Evolutionary conservation across 64 coral and sea anemone species (phyloP).

Genomic region (Orbicella faveolata): DNA sequence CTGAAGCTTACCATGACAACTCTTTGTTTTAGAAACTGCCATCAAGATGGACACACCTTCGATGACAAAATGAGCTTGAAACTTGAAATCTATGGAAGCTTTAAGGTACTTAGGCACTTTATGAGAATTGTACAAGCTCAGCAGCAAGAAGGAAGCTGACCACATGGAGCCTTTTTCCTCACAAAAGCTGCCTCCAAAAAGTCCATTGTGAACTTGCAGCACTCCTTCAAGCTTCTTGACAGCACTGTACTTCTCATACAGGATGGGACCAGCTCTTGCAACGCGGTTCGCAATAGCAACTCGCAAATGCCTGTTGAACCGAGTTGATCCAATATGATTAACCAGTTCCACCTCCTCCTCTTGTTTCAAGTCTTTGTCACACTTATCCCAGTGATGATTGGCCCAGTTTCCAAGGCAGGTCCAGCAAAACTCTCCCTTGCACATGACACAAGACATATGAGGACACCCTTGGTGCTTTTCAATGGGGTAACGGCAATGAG

Average conservation of each 20-base stretch:
- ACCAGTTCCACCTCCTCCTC: constrained; percentile 66
- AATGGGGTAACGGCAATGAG: constrained; percentile 60
- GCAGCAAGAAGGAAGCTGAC: not conserved
- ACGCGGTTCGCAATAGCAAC: constrained; percentile 33
- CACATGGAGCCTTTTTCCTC: not conserved
- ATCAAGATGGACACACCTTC: constrained; percentile 52
- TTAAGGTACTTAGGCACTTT: constrained; percentile 27
- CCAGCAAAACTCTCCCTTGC: constrained; percentile 66
- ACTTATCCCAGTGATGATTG: not conserved
- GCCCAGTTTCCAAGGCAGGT: constrained; percentile 48
- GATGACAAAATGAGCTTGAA: constrained; percentile 61
- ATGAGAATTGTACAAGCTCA: constrained; percentile 24
- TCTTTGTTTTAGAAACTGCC: constrained; percentile 62
- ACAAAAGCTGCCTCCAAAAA: not conserved
- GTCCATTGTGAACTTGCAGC: not conserved
- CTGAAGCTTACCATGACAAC: constrained; percentile 13
- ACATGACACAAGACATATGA: constrained; percentile 65
- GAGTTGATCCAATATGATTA: constrained; percentile 34
- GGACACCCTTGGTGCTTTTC: constrained; percentile 72
- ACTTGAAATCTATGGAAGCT: constrained; percentile 60
- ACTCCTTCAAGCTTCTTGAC: constrained; percentile 27
- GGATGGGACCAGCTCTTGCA: constrained; percentile 20
- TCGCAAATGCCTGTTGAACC: constrained; percentile 56
- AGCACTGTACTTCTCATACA: constrained; percentile 24
- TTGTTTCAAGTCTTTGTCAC: constrained; percentile 6